Conservation (phyloP, 2,888 invertebrate genomes). For the Drosophila mettleri region DNA sequence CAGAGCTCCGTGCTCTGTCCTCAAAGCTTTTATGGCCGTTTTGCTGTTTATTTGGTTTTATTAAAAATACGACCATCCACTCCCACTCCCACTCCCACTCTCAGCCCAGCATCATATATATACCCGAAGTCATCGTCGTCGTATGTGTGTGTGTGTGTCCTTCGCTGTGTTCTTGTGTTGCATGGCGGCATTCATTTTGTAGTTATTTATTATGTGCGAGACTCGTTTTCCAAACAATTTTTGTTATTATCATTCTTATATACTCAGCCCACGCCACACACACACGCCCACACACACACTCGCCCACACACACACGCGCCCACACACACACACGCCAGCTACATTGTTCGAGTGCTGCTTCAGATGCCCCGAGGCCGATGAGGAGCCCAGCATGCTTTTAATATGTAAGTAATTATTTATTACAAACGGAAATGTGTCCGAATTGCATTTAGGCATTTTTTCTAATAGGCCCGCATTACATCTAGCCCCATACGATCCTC, state of each 20-base stretch:
- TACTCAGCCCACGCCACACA: constrained; percentile 9
- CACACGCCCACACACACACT: neutral
- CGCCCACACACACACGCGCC: neutral
- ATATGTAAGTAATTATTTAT: constrained; percentile 46
- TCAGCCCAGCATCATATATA: constrained; percentile 13
- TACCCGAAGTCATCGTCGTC: too few relatives aligned
- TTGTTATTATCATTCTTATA: constrained; percentile 53
- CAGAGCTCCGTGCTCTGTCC: constrained; percentile 22
- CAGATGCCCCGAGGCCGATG: constrained; percentile 12
- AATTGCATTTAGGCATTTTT: constrained; percentile 13
- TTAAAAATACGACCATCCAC: constrained; percentile 57
- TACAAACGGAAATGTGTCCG: constrained; percentile 1
- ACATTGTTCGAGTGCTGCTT: constrained; percentile 17
- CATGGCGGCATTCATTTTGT: constrained; percentile 52
- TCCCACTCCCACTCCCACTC: too few relatives aligned
- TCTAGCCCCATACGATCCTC: neutral
- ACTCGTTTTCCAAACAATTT: constrained; percentile 59
- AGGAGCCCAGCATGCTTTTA: constrained; percentile 12
- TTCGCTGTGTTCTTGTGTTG: constrained; percentile 33
- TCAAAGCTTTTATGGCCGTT: constrained; percentile 60
- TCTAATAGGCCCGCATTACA: constrained; percentile 4
- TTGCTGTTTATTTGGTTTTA: constrained; percentile 65
- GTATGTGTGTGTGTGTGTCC: neutral
- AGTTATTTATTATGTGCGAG: constrained; percentile 76
- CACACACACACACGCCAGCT: constrained; percentile 37